phyloP scores from a whole-genome alignment of 2,888 invertebrate genomes.

The Eupsilia transversa region DNA sequence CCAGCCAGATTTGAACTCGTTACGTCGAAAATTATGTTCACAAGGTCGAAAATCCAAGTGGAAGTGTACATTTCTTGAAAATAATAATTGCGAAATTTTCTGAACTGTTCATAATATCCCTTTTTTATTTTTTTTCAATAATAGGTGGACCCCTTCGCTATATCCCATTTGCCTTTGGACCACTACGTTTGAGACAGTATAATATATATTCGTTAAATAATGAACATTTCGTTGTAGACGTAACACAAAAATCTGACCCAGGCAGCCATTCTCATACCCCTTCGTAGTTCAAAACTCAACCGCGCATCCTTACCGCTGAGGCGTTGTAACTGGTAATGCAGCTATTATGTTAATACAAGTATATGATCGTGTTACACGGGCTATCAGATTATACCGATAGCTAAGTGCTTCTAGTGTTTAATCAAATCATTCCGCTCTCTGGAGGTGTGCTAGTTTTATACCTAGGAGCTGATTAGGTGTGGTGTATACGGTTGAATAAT shows the following conservation, averaged over 20 bases:
- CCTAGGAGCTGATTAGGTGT: not conserved
- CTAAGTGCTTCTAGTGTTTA: constrained; percentile 66
- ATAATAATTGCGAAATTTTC: too few relatives aligned
- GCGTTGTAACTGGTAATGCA: constrained; percentile 30
- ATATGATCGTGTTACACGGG: constrained; percentile 59
- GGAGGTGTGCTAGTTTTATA: constrained; percentile 46
- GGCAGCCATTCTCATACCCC: constrained; percentile 10
- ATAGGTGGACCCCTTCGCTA: too few relatives aligned
- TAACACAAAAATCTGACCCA: not conserved
- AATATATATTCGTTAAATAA: too few relatives aligned
- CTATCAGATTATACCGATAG: constrained; percentile 50
- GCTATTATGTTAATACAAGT: constrained; percentile 55
- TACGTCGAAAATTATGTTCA: too few relatives aligned
- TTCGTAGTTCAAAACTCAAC: constrained; percentile 11
- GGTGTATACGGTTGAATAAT: not conserved
- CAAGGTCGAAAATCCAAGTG: too few relatives aligned
- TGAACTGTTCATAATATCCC: too few relatives aligned
- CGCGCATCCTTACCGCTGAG: not conserved
- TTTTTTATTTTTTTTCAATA: too few relatives aligned
- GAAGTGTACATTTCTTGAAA: too few relatives aligned
- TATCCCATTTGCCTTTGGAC: too few relatives aligned
- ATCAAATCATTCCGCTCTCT: constrained; percentile 69
- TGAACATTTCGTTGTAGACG: not conserved
- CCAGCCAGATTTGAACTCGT: too few relatives aligned
- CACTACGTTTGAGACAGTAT: too few relatives aligned